Evolutionary conservation across 2,888 invertebrate genomes (phyloP).

Genomic region (Orthonevra nobilis): DNA sequence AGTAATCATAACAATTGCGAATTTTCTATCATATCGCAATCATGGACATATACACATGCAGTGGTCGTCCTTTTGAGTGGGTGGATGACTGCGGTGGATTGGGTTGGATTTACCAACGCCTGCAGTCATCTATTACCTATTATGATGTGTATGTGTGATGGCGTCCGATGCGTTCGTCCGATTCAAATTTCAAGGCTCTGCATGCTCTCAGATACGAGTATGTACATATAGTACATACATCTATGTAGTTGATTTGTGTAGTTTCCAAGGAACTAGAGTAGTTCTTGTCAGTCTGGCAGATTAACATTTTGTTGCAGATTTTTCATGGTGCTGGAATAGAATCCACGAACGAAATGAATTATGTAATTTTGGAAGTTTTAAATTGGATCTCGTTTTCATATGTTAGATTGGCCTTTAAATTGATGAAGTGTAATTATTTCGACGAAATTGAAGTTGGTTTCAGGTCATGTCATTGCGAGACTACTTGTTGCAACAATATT

Average conservation of each 20-base stretch:
- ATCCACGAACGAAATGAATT: too few species aligned
- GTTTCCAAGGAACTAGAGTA: too few species aligned
- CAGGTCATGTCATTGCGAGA: too few species aligned
- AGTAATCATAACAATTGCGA: constrained; percentile 68
- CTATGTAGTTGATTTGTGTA: too few species aligned
- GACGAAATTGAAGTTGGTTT: too few species aligned
- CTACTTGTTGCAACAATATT: too few species aligned
- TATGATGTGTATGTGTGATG: constrained; percentile 18
- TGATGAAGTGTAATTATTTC: too few species aligned
- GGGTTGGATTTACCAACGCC: constrained; percentile 40
- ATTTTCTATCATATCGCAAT: constrained; percentile 64
- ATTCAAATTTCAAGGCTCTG: constrained; percentile 41
- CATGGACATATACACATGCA: constrained; percentile 31
- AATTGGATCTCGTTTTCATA: too few species aligned
- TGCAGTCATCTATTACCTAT: constrained; percentile 55
- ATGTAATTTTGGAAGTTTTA: too few species aligned
- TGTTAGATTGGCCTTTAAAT: neutral
- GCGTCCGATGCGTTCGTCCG: constrained; percentile 11
- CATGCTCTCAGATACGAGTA: constrained; percentile 5
- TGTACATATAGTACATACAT: neutral
- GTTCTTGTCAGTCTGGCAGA: constrained; percentile 22
- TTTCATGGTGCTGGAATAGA: too few species aligned
- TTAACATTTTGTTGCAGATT: constrained; percentile 37
- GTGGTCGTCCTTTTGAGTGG: neutral
- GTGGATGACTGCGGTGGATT: neutral